Conservation (phyloP, 2,888 invertebrate genomes). For the Arge pagana region DNA sequence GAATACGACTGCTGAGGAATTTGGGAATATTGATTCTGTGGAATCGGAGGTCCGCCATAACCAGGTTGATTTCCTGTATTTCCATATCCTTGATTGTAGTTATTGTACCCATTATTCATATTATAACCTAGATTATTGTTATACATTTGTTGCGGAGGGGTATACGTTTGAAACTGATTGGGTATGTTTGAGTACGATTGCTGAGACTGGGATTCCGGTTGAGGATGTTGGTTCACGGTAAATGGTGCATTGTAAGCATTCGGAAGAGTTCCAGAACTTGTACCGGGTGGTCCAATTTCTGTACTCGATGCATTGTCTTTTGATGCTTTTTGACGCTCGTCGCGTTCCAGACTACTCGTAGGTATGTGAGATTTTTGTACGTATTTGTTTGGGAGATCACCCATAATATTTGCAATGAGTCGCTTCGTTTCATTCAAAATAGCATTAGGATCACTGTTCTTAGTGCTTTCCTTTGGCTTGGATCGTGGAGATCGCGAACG, state of each 20-base stretch:
- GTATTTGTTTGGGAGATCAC: slow-evolving; percentile 60
- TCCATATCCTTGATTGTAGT: slow-evolving; percentile 45
- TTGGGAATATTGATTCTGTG: slow-evolving; percentile 40
- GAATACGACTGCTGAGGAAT: slow-evolving; percentile 38
- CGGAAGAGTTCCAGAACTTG: slow-evolving; percentile 22
- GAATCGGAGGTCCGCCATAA: slow-evolving; percentile 27
- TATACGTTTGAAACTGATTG: slow-evolving; percentile 41
- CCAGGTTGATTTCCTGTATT: slow-evolving; percentile 37
- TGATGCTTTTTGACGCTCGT: slow-evolving; percentile 3
- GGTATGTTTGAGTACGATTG: slow-evolving; percentile 27
- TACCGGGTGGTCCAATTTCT: slow-evolving; percentile 4
- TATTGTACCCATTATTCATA: slow-evolving; percentile 52
- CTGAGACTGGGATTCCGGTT: slow-evolving; percentile 12
- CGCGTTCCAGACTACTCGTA: slow-evolving; percentile 20
- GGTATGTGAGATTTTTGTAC: slow-evolving; percentile 44
- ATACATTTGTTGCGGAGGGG: slow-evolving; percentile 35
- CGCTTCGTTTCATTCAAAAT: slow-evolving; percentile 65
- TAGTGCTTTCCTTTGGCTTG: slow-evolving; percentile 43
- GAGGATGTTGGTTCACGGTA: slow-evolving; percentile 20
- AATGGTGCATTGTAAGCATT: slow-evolving; percentile 36
- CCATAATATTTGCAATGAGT: slow-evolving; percentile 69
- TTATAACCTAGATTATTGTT: slow-evolving; percentile 38
- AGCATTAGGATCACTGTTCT: slow-evolving; percentile 52
- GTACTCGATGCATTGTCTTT: slow-evolving; percentile 6
- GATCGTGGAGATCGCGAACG: slow-evolving; percentile 31